phyloP scores from a whole-genome alignment of 2,888 invertebrate genomes.

The Craniophora ligustri region DNA sequence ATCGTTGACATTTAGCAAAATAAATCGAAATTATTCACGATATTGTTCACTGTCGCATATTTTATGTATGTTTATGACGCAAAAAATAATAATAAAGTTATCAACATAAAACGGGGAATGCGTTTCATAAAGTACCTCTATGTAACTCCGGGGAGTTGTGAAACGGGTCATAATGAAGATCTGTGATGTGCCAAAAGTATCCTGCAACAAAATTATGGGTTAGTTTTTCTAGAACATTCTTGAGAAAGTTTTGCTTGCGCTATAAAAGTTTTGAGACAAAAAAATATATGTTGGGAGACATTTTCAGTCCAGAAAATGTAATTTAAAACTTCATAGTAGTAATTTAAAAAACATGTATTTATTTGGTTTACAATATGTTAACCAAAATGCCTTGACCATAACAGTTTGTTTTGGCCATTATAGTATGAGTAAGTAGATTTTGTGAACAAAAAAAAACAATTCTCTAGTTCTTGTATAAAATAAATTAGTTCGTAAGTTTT shows the following conservation, averaged over 20 bases:
- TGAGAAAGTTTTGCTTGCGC: slow-evolving; percentile 14
- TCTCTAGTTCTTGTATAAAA: too few species aligned
- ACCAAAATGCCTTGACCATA: too few species aligned
- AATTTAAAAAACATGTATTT: too few species aligned
- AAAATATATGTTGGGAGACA: neutral
- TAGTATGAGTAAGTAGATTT: too few species aligned
- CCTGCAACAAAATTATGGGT: slow-evolving; percentile 90
- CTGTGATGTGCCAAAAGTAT: slow-evolving; percentile 98
- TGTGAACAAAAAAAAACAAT: too few species aligned
- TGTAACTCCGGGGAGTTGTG: slow-evolving; percentile 85
- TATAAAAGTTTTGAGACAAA: slow-evolving; percentile 15
- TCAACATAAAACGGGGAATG: slow-evolving; percentile 52
- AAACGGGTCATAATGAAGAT: slow-evolving; percentile 96
- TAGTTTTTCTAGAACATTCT: slow-evolving; percentile 31
- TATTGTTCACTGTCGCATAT: slow-evolving; percentile 18
- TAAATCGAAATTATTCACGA: slow-evolving; percentile 27
- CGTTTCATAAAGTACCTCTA: slow-evolving; percentile 74
- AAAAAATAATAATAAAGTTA: slow-evolving; percentile 57
- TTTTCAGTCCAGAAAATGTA: neutral
- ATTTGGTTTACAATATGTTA: too few species aligned
- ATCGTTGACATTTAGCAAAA: slow-evolving; percentile 10
- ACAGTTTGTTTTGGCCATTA: too few species aligned
- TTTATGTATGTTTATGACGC: slow-evolving; percentile 26
- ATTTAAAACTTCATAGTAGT: too few species aligned
- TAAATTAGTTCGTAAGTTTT: slow-evolving; percentile 10